Evolutionary conservation across 1,140 invertebrate genomes (phyloP), one percentile per base, ranked within the genome.

Genomic region (Drosophila chauvacae): DNA sequence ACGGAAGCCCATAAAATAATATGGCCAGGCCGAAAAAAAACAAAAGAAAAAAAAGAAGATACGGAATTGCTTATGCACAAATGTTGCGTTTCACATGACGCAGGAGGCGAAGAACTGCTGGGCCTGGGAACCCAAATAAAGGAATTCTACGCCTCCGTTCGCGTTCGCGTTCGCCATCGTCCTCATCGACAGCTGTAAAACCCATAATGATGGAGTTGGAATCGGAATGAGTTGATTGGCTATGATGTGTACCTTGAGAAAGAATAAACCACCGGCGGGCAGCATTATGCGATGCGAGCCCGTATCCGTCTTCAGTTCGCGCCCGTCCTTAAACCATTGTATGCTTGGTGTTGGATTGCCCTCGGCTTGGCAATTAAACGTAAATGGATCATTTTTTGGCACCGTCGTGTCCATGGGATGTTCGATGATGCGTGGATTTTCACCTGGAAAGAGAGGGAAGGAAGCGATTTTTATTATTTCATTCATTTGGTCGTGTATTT

Each of bases 351-450:
- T 93, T 42, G 95, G 95, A 80, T 94, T 94, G 55, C 95, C 95
- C 42, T 94, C 94, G n/a, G 95, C 95, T 71, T 95, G 94, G 91
- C 95, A 96, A 86, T 95, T 95, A 65, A 96, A 93, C 26, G 94
- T 95, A 16, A 94, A 95, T 65, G 95, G 95, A 81, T 95, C 95
- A 92, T 96, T 95, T 81, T 95, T 94, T 28, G 95, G 95, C 48
- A 96, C 95, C 39, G 95, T 95, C 59, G 95, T 94, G 92, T 96
- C 95, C 64, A 94, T 93, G 4, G 96, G 96, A 92, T 96, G 95
- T 92, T 96, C 96, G 26, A 95, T 95, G 73, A 96, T 96, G 65
- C 95, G 93, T n/a, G 96, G 96, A 63, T 95, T 95, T 92, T 96
- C 95, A 81, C 81, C 92, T 93, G 79, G 44, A 73, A 69, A 45